These are phyloP conservation scores for Timandra comae DNA, from an alignment of 2,888 invertebrate genomes.

Conservation along the genomic window DNA sequence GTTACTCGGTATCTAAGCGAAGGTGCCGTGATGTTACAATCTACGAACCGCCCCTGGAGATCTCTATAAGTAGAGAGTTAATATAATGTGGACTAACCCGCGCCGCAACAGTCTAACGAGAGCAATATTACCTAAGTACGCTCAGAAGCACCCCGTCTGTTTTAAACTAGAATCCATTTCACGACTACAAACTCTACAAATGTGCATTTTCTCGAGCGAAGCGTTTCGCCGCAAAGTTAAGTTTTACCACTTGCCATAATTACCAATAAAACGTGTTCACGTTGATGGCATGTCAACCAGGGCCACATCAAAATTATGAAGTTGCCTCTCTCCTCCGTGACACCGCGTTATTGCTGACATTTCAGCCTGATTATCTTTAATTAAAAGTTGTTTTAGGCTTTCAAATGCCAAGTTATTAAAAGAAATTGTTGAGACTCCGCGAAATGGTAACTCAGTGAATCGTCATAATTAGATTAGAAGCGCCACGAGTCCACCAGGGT, in stretches of 20 bases:
- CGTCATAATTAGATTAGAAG: constrained; percentile 63
- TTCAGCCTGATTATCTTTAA: constrained; percentile 68
- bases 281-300: constrained; percentile 47
- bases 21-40: constrained; percentile 28
- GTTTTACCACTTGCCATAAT: constrained; percentile 64
- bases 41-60: constrained; percentile 31
- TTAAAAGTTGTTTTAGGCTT: constrained; percentile 67
- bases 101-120: constrained; percentile 55
- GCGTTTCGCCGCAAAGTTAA: constrained; percentile 53
- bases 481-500: constrained; percentile 39
- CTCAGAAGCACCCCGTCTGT: constrained; percentile 59
- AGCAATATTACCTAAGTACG: constrained; percentile 64
- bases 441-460: constrained; percentile 60
- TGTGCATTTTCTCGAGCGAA: constrained; percentile 57
- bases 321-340: constrained; percentile 51
- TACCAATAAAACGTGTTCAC: constrained; percentile 63
- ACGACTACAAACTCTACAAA: constrained; percentile 61
- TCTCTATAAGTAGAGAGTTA: constrained; percentile 36
- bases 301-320: constrained; percentile 54
- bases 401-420: constrained; percentile 64
- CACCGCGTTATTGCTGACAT: constrained; percentile 60
- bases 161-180: constrained; percentile 70
- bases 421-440: constrained; percentile 57
- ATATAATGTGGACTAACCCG: constrained; percentile 40
- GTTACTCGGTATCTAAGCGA: constrained; percentile 31